Evolutionary conservation across 2,797 vertebrate genomes (phyloP), one percentile per base, ranked within the genome.

Genomic region (Coregonus suidteri): DNA sequence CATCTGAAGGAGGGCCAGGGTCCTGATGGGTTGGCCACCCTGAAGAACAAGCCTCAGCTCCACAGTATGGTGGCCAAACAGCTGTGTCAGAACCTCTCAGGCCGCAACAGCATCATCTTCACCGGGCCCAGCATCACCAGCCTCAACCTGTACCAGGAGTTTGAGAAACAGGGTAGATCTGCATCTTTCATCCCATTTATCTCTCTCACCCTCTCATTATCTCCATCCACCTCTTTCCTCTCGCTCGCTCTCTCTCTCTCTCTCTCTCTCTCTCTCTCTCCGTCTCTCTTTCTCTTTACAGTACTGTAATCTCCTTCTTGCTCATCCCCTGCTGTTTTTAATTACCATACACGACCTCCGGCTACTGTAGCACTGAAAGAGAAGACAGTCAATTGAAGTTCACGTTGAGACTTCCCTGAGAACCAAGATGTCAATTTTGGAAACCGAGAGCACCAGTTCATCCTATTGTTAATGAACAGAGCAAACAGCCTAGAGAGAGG

Each of bases 111-210:
- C 85, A 96, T 99, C 89, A 94, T 99, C 89, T 99, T 99, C 93
- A 99, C 98, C 0, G 98, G 98, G 7, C 98, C 98, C 37, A 99
- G 98, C 91, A 99, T 99, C 93, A 98, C 98, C 47, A 99, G 98
- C 91, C 94, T 99, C 83, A 93, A 95, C 83, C 95, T 99, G 87
- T 99, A 98, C 84, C 94, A 96, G 76, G 98, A 99, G 87, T 99
- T 99, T 92, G 96, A 97, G 89, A 99, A 99, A 90, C 97, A 98
- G 95, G 96, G 98, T 99, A 81, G 62, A 9, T n/a, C 31, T 62
- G 14, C 1, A 69, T 53, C 54, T 47, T 47, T 1, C 65, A 31
- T 5, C 16, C 18, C 31, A 30, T 51, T 37, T 34, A 13, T 62
- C 11, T 13, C 11, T 31, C 67, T 1, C 14, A 51, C 16, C n/a